Percentiles rank a stretch among this genome's conserved stretches.
Evolutionary conservation across 2,113 vertebrate species (phyloP).

Genomic region (Bujurquina vittata): DNA sequence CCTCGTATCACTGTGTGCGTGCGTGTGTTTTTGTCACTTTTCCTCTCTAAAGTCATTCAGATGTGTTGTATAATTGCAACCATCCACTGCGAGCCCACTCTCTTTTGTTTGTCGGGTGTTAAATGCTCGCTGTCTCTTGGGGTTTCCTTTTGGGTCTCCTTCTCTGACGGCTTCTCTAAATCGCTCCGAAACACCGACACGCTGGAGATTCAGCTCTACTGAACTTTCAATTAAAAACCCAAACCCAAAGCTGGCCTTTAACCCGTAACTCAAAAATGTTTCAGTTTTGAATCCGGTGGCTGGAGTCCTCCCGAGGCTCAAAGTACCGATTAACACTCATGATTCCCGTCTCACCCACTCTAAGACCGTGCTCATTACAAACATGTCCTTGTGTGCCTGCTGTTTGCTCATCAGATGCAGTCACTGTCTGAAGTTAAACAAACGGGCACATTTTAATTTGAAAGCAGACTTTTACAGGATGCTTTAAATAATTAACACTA

Average conservation of each 20-base stretch:
- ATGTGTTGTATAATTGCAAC: conserved; percentile 33
- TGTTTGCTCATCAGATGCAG: background rate
- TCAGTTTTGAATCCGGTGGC: background rate
- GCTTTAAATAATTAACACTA: background rate
- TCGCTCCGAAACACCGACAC: background rate
- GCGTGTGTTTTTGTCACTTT: conserved; percentile 10
- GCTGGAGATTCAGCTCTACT: background rate
- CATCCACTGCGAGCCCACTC: background rate
- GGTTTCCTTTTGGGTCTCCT: background rate
- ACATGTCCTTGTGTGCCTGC: background rate
- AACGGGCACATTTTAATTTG: background rate
- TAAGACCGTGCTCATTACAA: background rate
- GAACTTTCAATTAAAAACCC: background rate
- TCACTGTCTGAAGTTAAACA: background rate
- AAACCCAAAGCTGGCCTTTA: background rate
- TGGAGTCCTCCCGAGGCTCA: background rate
- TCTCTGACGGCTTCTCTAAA: background rate
- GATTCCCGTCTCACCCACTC: background rate
- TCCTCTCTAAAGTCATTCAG: conserved; percentile 21
- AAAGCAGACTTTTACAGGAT: background rate
- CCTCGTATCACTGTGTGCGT: background rate
- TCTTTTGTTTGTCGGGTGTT: conserved; percentile 13
- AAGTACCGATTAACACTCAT: background rate
- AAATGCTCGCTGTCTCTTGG: background rate
- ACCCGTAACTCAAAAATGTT: background rate